phyloP scores from a whole-genome alignment of 1,140 invertebrate genomes.

The Dendrolimus kikuchii region DNA sequence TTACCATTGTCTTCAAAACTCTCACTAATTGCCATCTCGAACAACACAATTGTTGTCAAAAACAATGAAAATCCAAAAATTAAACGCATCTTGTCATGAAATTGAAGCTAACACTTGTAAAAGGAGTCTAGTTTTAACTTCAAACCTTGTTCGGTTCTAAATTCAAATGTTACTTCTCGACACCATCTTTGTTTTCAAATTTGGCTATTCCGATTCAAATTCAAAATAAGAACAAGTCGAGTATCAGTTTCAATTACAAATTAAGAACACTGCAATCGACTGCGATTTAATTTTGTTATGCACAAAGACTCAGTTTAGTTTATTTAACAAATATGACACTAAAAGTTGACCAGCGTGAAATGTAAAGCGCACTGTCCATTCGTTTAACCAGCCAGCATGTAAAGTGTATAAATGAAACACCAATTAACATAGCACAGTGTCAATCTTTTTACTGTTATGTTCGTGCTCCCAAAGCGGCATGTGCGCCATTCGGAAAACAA shows the following conservation, averaged over 20 bases:
- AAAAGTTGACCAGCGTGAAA: slow-evolving; percentile 32
- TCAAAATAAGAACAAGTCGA: slow-evolving; percentile 2
- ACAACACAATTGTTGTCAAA: slow-evolving; percentile 5
- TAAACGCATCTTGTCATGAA: no score
- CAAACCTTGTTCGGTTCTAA: no score
- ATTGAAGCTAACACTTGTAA: no score
- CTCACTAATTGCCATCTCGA: slow-evolving; percentile 21
- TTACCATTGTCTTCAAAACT: slow-evolving; percentile 18
- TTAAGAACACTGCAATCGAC: neutral
- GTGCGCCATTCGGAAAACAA: slow-evolving; percentile 38
- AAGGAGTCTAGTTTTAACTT: no score
- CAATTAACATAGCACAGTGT: slow-evolving; percentile 57
- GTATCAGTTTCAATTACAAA: neutral
- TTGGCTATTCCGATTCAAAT: neutral
- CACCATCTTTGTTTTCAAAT: no score
- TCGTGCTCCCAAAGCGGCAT: slow-evolving; percentile 21
- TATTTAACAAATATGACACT: slow-evolving; percentile 18
- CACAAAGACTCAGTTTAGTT: neutral
- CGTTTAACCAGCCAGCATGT: slow-evolving; percentile 22
- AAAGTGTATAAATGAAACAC: slow-evolving; percentile 45
- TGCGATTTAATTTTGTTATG: no score
- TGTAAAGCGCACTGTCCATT: slow-evolving; percentile 38
- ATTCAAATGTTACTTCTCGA: no score
- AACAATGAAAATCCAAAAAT: slow-evolving; percentile 3
- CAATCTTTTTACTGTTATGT: slow-evolving; percentile 54